Percentiles rank a stretch among this genome's conserved stretches.
Evolutionary conservation across 2,888 invertebrate species (phyloP).

Genomic region (Calameuta idolon): DNA sequence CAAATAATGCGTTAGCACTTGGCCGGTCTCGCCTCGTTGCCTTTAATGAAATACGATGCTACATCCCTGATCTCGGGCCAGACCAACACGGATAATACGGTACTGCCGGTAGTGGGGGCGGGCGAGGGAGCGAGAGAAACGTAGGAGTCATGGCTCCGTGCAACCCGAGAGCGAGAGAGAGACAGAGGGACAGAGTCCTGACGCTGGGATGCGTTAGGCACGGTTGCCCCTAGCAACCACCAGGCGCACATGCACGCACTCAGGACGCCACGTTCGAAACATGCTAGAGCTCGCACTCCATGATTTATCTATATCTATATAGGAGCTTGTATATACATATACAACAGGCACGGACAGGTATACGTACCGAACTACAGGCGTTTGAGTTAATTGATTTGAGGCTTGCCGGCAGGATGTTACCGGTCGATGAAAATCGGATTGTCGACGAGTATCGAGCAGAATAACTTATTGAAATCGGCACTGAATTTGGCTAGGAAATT

Average conservation of each 20-base stretch:
- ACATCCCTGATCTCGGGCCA: constrained; percentile 39
- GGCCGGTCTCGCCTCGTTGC: constrained; percentile 39
- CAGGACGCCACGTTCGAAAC: constrained; percentile 35
- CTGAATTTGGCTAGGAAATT: not conserved
- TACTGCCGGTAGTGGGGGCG: constrained; percentile 11
- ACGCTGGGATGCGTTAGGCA: constrained; percentile 47
- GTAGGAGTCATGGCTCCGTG: constrained; percentile 14
- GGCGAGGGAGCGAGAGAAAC: constrained; percentile 15
- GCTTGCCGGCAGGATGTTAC: constrained; percentile 47
- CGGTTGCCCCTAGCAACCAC: constrained; percentile 62
- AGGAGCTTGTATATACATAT: constrained; percentile 22
- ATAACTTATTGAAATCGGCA: not conserved
- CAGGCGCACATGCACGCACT: constrained; percentile 40
- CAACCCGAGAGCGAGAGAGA: constrained; percentile 12
- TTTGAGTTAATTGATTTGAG: constrained; percentile 60
- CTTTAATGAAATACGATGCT: constrained; percentile 43
- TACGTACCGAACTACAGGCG: not conserved
- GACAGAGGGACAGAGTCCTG: constrained; percentile 21
- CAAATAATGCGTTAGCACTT: constrained; percentile 21
- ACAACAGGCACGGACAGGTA: constrained; percentile 21
- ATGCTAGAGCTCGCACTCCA: constrained; percentile 16
- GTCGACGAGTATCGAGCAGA: not conserved
- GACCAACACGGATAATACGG: constrained; percentile 6
- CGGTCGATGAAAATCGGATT: constrained; percentile 39
- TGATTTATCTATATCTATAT: not conserved